These are phyloP conservation scores for Magallana angulata DNA, from an alignment of 1,140 invertebrate genomes.

Conservation along the genomic window DNA sequence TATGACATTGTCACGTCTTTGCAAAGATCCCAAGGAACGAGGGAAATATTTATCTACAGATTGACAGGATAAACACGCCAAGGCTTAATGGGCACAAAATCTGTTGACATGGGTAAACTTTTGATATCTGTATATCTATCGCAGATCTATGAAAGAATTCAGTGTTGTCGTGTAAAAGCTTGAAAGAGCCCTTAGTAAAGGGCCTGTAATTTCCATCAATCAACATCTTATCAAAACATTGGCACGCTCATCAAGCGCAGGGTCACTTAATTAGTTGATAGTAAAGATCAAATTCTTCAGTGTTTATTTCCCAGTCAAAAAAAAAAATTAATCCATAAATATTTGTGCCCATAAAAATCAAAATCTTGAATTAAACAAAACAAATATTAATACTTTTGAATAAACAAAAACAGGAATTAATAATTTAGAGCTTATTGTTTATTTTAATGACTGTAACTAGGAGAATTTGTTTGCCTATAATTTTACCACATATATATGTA, in stretches of 20 bases:
- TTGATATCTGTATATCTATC: background rate
- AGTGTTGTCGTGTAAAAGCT: too few relatives aligned
- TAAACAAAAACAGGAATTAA: too few relatives aligned
- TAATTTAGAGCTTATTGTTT: too few relatives aligned
- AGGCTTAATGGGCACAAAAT: background rate
- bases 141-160: too few relatives aligned
- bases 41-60: slow-evolving; percentile 9
- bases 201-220: background rate
- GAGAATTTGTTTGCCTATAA: too few relatives aligned
- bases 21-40: background rate
- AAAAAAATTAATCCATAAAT: too few relatives aligned
- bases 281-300: background rate
- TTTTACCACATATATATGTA: too few relatives aligned
- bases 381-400: too few relatives aligned
- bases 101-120: background rate
- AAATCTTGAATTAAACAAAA: too few relatives aligned
- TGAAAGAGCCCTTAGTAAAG: too few relatives aligned
- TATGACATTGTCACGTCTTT: background rate
- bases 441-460: too few relatives aligned
- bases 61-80: background rate
- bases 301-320: background rate
- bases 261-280: background rate
- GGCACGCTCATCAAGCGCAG: background rate
- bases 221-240: background rate
- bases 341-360: too few relatives aligned